Evolutionary conservation across 2,113 vertebrate genomes (phyloP), one percentile per base, ranked within the genome.

Genomic region (Tachysurus vachellii): DNA sequence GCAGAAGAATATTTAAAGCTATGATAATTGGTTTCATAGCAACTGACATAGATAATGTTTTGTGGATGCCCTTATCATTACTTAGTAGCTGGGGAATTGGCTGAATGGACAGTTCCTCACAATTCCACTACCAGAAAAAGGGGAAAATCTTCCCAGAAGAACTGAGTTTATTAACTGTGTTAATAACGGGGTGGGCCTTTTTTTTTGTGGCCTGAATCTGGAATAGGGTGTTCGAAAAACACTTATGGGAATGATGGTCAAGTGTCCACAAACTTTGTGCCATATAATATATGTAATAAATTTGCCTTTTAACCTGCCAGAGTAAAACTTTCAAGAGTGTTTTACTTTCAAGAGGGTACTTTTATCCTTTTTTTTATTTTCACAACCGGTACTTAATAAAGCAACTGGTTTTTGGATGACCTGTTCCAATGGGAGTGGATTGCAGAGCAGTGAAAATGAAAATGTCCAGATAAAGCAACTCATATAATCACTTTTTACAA

Each of bases 371-470:
- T 36, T 36, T 36, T 36, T 36, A 36, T 84, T 14, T 42, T 28
- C 28, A 8, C 79, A 73, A 19, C 26, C 79, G 77, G 53, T 12
- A 59, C 83, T 66, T 13, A 84, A 54, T 53, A 82, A 76, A 53
- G 79, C 56, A 81, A 26, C 21, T 26, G 10, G 16, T 75, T 64
- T 64, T 77, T 42, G 50, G 62, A 77, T 62, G 47, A 81, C 76
- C n/a, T 42, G 70, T 73, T 73, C 59, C 19, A 19, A 44, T 61
- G 62, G 59, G 70, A 3, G 2, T n/a, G 42, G 80, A 82, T n/a
- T 47, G n/a, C 76, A 57, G n/a, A 64, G 47, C 6, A 87, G 28
- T 19, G 36, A 36, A 36, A 36, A 36, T 36, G 36, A 36, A 36
- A 36, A 36, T 36, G 36, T 36, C 36, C 36, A 36, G 36, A 50